Conservation (phyloP, 35 echinoderm and acorn worm genomes). For the Stichopus chloronotus region DNA sequence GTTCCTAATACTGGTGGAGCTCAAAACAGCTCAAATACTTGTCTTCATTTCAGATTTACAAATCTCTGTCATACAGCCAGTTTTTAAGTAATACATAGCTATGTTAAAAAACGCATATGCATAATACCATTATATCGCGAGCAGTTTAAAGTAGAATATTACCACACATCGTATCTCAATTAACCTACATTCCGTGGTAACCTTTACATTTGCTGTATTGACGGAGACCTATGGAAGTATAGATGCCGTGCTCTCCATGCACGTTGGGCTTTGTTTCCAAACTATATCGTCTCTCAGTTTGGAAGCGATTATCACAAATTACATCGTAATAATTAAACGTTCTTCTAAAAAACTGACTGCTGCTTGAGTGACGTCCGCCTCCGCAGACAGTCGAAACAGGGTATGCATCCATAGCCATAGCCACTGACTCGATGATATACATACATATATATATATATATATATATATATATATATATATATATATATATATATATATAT, state of each 20-base stretch:
- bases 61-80: no score
- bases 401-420: neutral
- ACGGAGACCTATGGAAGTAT: neutral
- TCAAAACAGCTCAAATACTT: no score
- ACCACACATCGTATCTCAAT: neutral
- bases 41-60: no score
- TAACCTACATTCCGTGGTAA: neutral
- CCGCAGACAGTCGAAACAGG: neutral
- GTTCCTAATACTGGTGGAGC: no score
- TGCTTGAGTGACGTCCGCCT: neutral
- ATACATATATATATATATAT: slow-evolving; percentile 9
- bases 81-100: no score
- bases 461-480: slow-evolving; percentile 28
- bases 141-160: neutral
- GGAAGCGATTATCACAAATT: neutral
- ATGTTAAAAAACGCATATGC: no score
- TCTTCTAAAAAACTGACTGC: neutral
- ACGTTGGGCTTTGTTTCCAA: neutral
- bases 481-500: slow-evolving; percentile 8
- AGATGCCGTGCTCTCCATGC: neutral
- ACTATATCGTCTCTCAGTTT: neutral
- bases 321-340: neutral
- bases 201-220: neutral
- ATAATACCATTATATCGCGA: no score
- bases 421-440: neutral